These are phyloP conservation scores for Ginglymostoma cirratum DNA, from an alignment of 2,113 vertebrate species.

Conservation along the genomic window DNA sequence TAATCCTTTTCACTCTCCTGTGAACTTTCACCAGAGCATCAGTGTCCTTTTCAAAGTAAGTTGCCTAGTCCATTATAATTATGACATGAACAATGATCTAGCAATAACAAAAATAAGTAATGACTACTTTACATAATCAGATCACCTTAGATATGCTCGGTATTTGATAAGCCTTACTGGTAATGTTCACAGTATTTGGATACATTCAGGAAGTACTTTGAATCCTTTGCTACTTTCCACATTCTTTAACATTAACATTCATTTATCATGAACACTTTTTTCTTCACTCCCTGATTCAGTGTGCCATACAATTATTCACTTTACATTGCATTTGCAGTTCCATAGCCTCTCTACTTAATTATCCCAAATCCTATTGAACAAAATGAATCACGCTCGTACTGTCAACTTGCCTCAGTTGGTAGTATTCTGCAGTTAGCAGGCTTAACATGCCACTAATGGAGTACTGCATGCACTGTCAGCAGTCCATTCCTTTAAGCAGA, in stretches of 20 bases:
- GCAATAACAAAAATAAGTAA: not conserved
- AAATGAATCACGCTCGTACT: not conserved
- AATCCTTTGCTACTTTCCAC: not conserved
- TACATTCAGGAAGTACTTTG: not conserved
- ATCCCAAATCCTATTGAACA: not conserved
- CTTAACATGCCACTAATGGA: not conserved
- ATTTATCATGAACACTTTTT: not conserved
- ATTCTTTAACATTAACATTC: not conserved
- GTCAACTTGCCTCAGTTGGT: not conserved
- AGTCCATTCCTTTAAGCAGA: not conserved
- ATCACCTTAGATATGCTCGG: not conserved
- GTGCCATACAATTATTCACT: not conserved
- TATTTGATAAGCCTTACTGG: not conserved
- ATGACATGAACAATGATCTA: no score
- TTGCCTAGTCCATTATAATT: not conserved
- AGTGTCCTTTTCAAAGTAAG: not conserved
- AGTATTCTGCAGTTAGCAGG: not conserved
- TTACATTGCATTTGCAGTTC: not conserved
- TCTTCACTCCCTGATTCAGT: not conserved
- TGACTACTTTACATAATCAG: not conserved
- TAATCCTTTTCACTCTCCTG: not conserved
- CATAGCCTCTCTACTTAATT: not conserved
- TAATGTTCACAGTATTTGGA: not conserved
- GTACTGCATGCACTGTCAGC: not conserved
- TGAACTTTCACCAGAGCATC: not conserved